These are phyloP conservation scores for Nanger granti DNA, from an alignment of 2,113 vertebrate species.

Conservation along the genomic window DNA sequence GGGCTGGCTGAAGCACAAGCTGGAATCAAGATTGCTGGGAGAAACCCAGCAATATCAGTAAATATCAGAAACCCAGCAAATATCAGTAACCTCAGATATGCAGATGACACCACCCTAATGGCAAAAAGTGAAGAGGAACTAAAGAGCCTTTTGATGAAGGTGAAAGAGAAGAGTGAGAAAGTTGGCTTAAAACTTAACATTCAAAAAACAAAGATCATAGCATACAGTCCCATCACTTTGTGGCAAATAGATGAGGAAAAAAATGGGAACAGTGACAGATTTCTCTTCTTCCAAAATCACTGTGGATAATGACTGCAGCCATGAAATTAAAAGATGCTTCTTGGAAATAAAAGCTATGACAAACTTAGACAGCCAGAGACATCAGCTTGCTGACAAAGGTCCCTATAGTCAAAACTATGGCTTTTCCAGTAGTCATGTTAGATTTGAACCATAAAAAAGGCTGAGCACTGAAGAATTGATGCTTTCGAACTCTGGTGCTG, in stretches of 20 bases:
- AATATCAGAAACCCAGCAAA: too few species aligned
- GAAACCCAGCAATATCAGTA: not conserved
- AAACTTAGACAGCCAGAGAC: not conserved
- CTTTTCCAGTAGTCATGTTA: not conserved
- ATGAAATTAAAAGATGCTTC: not conserved
- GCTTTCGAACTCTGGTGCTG: not conserved
- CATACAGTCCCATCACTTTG: not conserved
- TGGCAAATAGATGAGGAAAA: not conserved
- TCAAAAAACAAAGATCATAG: not conserved
- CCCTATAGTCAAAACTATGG: not conserved
- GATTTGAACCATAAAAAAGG: not conserved
- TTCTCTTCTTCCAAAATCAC: not conserved
- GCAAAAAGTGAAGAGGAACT: not conserved
- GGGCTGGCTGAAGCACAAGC: not conserved
- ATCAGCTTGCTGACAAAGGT: not conserved
- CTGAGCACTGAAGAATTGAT: not conserved
- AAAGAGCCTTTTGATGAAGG: not conserved
- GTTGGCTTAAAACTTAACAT: not conserved
- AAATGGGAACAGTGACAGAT: not conserved
- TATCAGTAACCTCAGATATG: not conserved
- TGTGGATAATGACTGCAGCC: accelerated
- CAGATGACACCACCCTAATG: not conserved
- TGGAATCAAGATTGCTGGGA: not conserved
- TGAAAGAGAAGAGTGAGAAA: not conserved
- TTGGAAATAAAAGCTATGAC: not conserved